Conservation (phyloP, 2,797 vertebrate species). For the Ibycter americanus region DNA sequence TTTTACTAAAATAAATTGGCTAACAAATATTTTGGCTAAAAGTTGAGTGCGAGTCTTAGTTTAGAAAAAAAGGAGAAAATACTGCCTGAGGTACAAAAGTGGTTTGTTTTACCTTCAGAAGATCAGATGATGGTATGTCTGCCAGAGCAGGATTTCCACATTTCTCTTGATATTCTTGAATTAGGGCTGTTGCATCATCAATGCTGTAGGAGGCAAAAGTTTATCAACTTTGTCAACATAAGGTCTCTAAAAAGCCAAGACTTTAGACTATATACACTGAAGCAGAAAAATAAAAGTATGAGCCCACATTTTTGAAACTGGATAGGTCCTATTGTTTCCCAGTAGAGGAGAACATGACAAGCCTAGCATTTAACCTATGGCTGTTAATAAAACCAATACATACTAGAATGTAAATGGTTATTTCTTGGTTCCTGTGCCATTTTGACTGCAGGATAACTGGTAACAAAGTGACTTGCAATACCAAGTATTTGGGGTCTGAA, state of each 20-base stretch:
- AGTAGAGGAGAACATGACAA: neutral
- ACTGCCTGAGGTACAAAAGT: neutral
- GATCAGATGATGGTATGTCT: conserved; percentile 52
- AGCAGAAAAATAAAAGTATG: neutral
- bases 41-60: neutral
- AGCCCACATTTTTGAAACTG: neutral
- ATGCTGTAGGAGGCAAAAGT: conserved; percentile 69
- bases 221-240: neutral
- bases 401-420: neutral
- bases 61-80: neutral
- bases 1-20: neutral
- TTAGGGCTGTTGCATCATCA: conserved; percentile 82
- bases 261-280: neutral
- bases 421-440: neutral
- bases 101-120: conserved; percentile 79
- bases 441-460: neutral
- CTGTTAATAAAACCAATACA: neutral
- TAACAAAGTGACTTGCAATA: neutral
- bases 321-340: neutral
- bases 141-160: conserved; percentile 63
- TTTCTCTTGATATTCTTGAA: conserved; percentile 80
- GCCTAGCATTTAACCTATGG: neutral
- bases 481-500: neutral
- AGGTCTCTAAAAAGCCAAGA: neutral
- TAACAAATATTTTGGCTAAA: neutral